A percentile compares a stretch with the other conserved stretches of the same genome.
These are phyloP conservation scores for Actinia tenebrosa DNA, from an alignment of 64 coral and sea anemone species.

Conservation along the genomic window DNA sequence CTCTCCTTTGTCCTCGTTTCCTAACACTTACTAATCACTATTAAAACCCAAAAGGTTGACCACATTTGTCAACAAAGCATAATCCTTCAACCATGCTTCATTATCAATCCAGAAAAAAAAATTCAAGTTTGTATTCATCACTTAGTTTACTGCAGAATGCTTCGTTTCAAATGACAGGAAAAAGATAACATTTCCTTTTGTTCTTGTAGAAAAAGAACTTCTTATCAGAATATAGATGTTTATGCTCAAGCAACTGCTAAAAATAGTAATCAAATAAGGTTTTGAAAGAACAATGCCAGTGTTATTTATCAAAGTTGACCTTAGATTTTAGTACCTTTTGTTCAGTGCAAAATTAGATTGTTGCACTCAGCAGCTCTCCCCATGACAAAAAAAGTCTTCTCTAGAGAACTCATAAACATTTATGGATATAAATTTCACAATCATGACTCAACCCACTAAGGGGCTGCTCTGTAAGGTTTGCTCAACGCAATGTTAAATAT, in stretches of 20 bases:
- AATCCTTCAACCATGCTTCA: background rate
- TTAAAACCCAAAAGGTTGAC: background rate
- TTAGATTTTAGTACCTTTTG: too few relatives aligned
- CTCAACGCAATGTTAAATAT: background rate
- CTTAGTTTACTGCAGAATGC: background rate
- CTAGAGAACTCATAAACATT: too few relatives aligned
- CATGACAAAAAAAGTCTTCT: too few relatives aligned
- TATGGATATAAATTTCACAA: too few relatives aligned
- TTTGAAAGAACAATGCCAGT: background rate
- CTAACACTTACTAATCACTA: background rate
- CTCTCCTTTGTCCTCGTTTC: background rate
- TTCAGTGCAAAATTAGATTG: too few relatives aligned
- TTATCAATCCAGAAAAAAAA: background rate
- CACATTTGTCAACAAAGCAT: background rate
- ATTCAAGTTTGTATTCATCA: too few relatives aligned
- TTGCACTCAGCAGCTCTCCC: too few relatives aligned
- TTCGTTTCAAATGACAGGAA: background rate
- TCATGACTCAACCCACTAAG: too few relatives aligned
- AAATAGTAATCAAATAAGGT: slow-evolving; percentile 1
- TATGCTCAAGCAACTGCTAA: background rate
- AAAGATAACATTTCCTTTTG: background rate
- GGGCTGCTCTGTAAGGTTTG: too few relatives aligned
- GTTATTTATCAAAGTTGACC: too few relatives aligned
- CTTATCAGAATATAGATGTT: background rate
- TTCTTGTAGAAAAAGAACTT: background rate